Conservation (phyloP, 64 coral and sea anemone genomes). For the Stylophora pistillata region DNA sequence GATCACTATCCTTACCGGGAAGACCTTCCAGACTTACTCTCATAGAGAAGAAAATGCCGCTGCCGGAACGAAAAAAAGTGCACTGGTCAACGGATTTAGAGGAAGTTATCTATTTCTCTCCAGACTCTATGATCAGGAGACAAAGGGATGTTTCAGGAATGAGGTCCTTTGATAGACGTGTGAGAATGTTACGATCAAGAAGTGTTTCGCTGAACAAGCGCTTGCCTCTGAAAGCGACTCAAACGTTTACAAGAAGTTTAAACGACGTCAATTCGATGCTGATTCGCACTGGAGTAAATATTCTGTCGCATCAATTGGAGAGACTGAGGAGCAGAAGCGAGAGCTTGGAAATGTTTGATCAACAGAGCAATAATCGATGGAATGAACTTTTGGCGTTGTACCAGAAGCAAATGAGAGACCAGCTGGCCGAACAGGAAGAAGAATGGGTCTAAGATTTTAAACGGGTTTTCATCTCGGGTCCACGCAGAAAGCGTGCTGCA, state of each 20-base stretch:
- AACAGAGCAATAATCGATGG: constrained; percentile 21
- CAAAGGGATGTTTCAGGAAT: background rate
- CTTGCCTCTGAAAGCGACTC: background rate
- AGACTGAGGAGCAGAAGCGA: constrained; percentile 5
- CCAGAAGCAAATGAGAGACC: constrained; percentile 28
- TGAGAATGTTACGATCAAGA: background rate
- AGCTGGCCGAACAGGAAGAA: constrained; percentile 13
- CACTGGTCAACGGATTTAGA: constrained; percentile 37
- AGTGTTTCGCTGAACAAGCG: background rate
- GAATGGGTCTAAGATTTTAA: constrained; percentile 15
- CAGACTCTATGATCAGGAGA: background rate
- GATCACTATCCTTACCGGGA: constrained; percentile 33
- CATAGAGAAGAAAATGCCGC: constrained; percentile 9
- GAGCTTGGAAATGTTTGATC: constrained; percentile 8
- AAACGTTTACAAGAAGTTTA: constrained; percentile 5
- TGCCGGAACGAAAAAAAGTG: constrained; percentile 13
- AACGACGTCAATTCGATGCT: constrained; percentile 9
- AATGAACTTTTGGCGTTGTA: constrained; percentile 23
- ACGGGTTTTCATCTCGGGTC: background rate
- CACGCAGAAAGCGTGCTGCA: background rate
- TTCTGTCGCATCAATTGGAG: constrained; percentile 11
- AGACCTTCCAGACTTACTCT: background rate
- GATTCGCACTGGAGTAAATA: constrained; percentile 16
- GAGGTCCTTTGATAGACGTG: background rate
- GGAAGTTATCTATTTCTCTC: constrained; percentile 36